Base-by-base conservation (phyloP, 2,888 invertebrate species). In the Melinaea marsaeus region DNA sequence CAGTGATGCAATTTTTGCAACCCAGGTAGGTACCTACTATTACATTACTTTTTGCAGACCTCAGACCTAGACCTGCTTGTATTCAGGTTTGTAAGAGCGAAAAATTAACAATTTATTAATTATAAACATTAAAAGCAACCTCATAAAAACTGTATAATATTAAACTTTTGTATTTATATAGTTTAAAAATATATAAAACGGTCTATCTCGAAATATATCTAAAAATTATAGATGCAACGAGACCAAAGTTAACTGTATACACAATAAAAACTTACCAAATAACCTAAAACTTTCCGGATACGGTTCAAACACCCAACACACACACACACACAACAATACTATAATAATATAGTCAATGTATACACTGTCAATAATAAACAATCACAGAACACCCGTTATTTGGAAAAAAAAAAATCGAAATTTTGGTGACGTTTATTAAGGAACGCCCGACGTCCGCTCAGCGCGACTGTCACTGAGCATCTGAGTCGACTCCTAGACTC, bases 251-350 rank as follows among this genome's bases (percentile, higher is more conserved):
- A 65, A 65, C 61, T 62, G 61, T 65, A 56, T 13, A 57, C 51
- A 58, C 35, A 62, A 60, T 65, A 70, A 71, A 71, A 69, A 78
- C 79, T 79, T 71, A 79, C 79, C 77, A 68, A 66, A 69, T 73
- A 75, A 74, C 75, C 75, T 75, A 72, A 76, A 76, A 77, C 73
- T 75, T 76, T 78, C 80, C 79, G 75, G 73, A 66, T 72, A 72
- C 74, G 75, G 77, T 79, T 78, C 77, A 79, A 74, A 79, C 76
- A 73, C 75, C 75, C 72, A 77, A 77, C 71, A 74, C 75, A 75
- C 74, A 76, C 76, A 79, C 77, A 76, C 74, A 72, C 76, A 77
- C 73, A 78, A 74, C 75, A 75, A 75, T 77, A 37, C 37, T 2
- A 42, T 54, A 37, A 57, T 13, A 58, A 58, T 78, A 82, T 79